phyloP scores from a whole-genome alignment of 2,888 invertebrate genomes.

The Archips xylosteana region DNA sequence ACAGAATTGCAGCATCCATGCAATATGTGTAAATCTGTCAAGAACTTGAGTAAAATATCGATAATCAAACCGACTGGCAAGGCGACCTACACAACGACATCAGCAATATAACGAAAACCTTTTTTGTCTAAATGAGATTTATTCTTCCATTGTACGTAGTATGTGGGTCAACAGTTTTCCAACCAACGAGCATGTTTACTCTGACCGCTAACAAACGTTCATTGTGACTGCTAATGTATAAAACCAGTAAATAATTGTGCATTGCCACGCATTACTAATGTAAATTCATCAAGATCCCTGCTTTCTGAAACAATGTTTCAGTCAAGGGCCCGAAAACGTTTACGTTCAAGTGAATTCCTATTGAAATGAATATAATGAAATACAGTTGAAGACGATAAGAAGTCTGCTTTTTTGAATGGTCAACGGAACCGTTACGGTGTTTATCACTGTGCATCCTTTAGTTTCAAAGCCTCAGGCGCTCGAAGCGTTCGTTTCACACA shows the following conservation, averaged over 20 bases:
- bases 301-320: constrained; percentile 10
- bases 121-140: constrained; percentile 76
- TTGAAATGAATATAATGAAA: not conserved
- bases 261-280: constrained; percentile 41
- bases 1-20: not conserved
- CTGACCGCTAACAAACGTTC: constrained; percentile 60
- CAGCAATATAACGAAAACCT: constrained; percentile 58
- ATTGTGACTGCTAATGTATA: constrained; percentile 60
- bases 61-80: constrained; percentile 47
- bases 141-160: constrained; percentile 69
- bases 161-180: constrained; percentile 76
- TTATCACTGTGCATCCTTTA: constrained; percentile 54
- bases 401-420: constrained; percentile 6
- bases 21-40: not conserved
- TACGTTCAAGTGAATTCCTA: not conserved
- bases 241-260: constrained; percentile 51
- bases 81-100: constrained; percentile 46
- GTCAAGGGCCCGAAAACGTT: not conserved
- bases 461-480: constrained; percentile 48
- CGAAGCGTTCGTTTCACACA: constrained; percentile 63
- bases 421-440: constrained; percentile 28
- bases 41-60: constrained; percentile 31
- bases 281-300: constrained; percentile 37
- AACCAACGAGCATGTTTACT: constrained; percentile 60
- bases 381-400: not conserved